A percentile compares a stretch with the other conserved stretches of the same genome.
Conservation (phyloP, 2,888 invertebrate species). For the Deroplatys truncata region DNA sequence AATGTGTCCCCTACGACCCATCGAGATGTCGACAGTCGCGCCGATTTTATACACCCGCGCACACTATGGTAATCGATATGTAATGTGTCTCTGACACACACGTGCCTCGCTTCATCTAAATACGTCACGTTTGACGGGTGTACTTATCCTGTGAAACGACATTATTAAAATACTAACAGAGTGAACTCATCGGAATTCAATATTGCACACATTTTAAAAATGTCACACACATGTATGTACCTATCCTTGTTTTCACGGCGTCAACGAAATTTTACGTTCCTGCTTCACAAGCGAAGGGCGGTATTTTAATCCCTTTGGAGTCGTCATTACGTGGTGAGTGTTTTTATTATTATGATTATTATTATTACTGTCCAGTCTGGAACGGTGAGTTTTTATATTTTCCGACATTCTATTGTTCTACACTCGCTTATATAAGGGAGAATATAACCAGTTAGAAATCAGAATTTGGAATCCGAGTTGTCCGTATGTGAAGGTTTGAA, state of each 20-base stretch:
- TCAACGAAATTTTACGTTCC: background rate
- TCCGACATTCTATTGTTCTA: no score
- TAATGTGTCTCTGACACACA: background rate
- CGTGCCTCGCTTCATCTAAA: background rate
- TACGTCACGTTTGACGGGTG: background rate
- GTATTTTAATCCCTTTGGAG: background rate
- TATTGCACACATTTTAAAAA: background rate
- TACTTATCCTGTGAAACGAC: background rate
- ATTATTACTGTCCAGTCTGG: background rate
- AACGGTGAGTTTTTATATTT: no score
- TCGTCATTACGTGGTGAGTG: background rate
- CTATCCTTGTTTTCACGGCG: background rate
- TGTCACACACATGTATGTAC: background rate
- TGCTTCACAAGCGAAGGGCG: background rate
- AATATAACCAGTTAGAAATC: no score
- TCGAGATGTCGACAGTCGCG: background rate
- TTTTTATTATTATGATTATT: background rate
- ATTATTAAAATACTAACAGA: background rate
- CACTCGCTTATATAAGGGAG: no score
- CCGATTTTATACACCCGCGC: background rate
- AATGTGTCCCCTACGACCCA: background rate
- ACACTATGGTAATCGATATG: background rate
- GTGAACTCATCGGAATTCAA: background rate
- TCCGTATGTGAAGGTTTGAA: no score
- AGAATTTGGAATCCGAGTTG: no score